A percentile compares a stretch with the other conserved stretches of the same genome.
phyloP scores from a whole-genome alignment of 2,113 vertebrate species.

The Alligator mississippiensis region DNA sequence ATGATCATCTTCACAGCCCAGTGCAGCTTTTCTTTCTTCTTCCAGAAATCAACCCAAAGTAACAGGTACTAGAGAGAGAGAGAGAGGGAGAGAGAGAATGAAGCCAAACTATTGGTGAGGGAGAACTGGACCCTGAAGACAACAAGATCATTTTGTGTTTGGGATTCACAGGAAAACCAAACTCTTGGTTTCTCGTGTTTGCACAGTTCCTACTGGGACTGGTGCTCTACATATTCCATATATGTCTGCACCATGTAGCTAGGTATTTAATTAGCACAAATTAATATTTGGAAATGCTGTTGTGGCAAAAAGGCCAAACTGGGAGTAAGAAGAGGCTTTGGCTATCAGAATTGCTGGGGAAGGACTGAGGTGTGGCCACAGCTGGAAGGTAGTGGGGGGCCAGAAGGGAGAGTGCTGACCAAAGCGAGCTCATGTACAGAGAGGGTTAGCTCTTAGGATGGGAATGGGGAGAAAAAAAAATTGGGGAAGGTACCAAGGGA shows the following conservation, averaged over 20 bases:
- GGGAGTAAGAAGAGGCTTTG: neutral
- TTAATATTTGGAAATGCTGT: neutral
- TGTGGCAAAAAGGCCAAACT: fast-evolving
- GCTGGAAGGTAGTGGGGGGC: neutral
- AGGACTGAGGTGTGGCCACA: fast-evolving
- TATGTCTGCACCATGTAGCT: neutral
- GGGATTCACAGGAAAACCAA: neutral
- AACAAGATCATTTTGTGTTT: neutral
- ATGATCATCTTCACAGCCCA: neutral
- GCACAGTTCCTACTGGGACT: neutral
- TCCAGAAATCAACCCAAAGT: neutral
- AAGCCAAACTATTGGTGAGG: neutral
- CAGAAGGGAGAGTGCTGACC: neutral
- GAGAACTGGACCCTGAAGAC: neutral
- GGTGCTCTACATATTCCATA: neutral
- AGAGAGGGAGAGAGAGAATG: neutral
- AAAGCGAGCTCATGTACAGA: neutral
- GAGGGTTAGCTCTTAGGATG: neutral
- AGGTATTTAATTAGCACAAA: neutral
- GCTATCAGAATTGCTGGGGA: fast-evolving
- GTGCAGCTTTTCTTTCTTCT: neutral
- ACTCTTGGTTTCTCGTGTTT: neutral
- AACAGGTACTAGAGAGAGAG: neutral
- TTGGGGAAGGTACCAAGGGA: neutral
- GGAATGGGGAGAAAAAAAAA: too few species aligned